These are phyloP conservation scores for Diarsia mendica DNA, from an alignment of 2,888 invertebrate genomes.

Conservation along the genomic window DNA sequence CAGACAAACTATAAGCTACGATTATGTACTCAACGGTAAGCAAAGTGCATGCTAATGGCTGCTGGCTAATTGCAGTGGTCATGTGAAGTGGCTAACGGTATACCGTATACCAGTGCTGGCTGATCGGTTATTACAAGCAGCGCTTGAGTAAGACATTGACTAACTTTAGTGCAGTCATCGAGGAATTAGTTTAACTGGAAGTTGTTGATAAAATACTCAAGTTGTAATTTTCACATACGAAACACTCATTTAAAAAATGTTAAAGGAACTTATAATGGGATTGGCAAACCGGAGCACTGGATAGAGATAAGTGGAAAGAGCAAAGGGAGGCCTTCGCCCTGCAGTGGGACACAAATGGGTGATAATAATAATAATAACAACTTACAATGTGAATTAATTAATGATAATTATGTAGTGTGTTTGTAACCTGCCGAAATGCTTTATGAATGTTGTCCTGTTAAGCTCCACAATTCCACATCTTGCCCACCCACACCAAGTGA, in stretches of 20 bases:
- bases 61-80: constrained; percentile 60
- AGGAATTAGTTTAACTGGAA: not conserved
- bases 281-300: no score
- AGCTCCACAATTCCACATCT: no score
- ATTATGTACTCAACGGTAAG: constrained; percentile 64
- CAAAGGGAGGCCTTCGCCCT: no score
- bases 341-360: no score
- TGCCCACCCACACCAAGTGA: no score
- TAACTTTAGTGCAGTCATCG: not conserved
- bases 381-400: not conserved
- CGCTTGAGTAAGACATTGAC: constrained; percentile 16
- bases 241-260: no score
- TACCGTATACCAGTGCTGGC: constrained; percentile 38
- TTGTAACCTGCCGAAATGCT: not conserved
- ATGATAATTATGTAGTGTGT: not conserved
- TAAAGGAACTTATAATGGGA: not conserved
- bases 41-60: constrained; percentile 71
- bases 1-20: constrained; percentile 41
- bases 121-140: constrained; percentile 26
- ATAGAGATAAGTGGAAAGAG: no score
- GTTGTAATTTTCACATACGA: not conserved
- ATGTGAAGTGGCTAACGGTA: constrained; percentile 65
- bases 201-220: not conserved
- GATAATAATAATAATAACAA: no score
- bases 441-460: not conserved